These are phyloP conservation scores for Apotomis turbidana DNA, from an alignment of 2,888 invertebrate genomes.

Conservation along the genomic window DNA sequence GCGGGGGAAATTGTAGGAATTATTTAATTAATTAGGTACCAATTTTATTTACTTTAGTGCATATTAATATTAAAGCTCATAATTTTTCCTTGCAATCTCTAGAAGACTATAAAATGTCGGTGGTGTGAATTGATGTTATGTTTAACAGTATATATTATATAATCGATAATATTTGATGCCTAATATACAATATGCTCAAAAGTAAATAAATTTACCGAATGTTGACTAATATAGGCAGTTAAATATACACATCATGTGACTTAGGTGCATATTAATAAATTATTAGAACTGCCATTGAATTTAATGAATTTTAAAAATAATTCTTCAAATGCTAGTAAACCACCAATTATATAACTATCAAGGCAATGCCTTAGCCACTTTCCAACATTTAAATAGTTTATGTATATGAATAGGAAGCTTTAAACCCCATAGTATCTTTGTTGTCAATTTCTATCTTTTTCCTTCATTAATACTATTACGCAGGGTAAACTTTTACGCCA, in stretches of 20 bases:
- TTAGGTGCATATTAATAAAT: constrained; percentile 14
- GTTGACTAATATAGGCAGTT: constrained; percentile 31
- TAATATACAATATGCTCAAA: constrained; percentile 13
- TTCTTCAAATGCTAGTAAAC: constrained; percentile 1
- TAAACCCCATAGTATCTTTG: background rate
- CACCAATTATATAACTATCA: constrained; percentile 3
- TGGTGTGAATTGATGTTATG: background rate
- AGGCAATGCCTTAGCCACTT: background rate
- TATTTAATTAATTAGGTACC: constrained; percentile 15
- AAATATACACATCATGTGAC: constrained; percentile 12
- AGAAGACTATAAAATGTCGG: background rate
- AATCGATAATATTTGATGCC: constrained; percentile 5
- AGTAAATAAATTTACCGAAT: constrained; percentile 31
- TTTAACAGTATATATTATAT: background rate
- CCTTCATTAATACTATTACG: background rate
- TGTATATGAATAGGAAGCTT: background rate
- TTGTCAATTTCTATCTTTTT: background rate
- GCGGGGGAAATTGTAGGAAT: constrained; percentile 11
- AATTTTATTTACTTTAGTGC: constrained; percentile 28
- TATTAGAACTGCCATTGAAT: constrained; percentile 22
- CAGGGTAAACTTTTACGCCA: constrained; percentile 11
- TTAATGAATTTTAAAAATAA: background rate
- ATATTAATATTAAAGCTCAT: background rate
- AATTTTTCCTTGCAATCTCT: background rate
- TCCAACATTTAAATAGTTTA: background rate